Evolutionary conservation across 2,113 vertebrate genomes (phyloP).

Genomic region (Ailuropoda melanoleuca): DNA sequence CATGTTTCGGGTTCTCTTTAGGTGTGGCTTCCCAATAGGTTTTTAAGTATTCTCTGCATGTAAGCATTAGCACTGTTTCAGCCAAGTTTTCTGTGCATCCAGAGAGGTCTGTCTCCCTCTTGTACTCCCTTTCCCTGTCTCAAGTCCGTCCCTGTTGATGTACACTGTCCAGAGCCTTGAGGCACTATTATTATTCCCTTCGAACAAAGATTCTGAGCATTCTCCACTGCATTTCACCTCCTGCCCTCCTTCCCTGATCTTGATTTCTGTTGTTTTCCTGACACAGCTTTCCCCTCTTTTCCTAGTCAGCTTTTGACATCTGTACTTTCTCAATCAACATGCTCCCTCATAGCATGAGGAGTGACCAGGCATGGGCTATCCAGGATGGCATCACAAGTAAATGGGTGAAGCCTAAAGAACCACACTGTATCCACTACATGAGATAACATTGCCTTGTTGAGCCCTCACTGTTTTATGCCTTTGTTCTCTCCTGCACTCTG

Average conservation of each 20-base stretch:
- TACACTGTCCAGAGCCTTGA: background rate
- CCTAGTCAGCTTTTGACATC: background rate
- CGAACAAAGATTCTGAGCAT: background rate
- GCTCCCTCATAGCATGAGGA: background rate
- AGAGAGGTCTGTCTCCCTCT: background rate
- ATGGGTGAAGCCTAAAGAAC: background rate
- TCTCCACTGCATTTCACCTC: background rate
- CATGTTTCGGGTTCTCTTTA: background rate
- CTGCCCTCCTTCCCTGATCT: background rate
- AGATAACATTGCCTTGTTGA: background rate
- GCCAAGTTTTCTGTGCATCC: background rate
- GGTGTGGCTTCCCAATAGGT: background rate
- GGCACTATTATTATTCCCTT: background rate
- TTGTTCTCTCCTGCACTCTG: background rate
- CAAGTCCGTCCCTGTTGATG: background rate
- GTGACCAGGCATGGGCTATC: background rate
- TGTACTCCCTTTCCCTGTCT: background rate
- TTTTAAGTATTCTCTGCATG: background rate
- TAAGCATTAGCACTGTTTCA: constrained; percentile 18
- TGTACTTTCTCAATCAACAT: background rate
- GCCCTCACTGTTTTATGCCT: background rate
- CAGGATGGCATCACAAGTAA: background rate
- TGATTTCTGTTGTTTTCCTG: constrained; percentile 15
- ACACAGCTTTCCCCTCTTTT: background rate
- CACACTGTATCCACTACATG: background rate